Conservation (phyloP, 2,888 invertebrate genomes). For the Orthosia gothica region DNA sequence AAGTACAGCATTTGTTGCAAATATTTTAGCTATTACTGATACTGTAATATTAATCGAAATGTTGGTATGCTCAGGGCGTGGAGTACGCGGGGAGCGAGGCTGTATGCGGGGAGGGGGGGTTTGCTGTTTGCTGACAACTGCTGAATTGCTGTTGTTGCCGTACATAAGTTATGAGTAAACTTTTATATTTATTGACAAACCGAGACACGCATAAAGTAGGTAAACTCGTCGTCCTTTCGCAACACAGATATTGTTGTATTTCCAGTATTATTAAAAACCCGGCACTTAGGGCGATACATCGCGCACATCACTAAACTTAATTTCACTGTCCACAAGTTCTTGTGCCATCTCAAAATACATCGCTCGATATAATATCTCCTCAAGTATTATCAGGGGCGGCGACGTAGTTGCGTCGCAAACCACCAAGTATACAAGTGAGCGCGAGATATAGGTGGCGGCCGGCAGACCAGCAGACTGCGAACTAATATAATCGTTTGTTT, state of each 20-base stretch:
- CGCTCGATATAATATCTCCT: conserved; percentile 39
- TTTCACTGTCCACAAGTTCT: conserved; percentile 25
- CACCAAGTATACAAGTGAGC: conserved; percentile 45
- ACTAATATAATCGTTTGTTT: conserved; percentile 89
- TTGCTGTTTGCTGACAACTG: conserved; percentile 90
- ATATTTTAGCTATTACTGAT: conserved; percentile 55
- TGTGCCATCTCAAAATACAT: conserved; percentile 41
- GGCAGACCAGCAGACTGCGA: conserved; percentile 77
- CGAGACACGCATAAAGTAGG: conserved; percentile 83
- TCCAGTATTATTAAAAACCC: conserved; percentile 19
- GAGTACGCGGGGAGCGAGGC: conserved; percentile 89
- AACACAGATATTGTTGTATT: conserved; percentile 52
- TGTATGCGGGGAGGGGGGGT: conserved; percentile 87
- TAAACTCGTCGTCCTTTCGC: conserved; percentile 60
- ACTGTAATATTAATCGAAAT: conserved; percentile 85
- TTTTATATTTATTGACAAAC: conserved; percentile 89
- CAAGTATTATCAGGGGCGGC: conserved; percentile 30
- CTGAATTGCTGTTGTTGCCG: conserved; percentile 91
- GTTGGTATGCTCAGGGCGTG: conserved; percentile 91
- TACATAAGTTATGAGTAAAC: conserved; percentile 91
- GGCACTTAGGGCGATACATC: conserved; percentile 47
- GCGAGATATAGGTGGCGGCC: conserved; percentile 68
- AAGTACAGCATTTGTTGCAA: conserved; percentile 68
- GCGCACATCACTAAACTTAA: conserved; percentile 45
- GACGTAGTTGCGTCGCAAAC: conserved; percentile 31